These are phyloP conservation scores for Hylia prasina DNA, from an alignment of 2,113 vertebrate species.

Conservation along the genomic window DNA sequence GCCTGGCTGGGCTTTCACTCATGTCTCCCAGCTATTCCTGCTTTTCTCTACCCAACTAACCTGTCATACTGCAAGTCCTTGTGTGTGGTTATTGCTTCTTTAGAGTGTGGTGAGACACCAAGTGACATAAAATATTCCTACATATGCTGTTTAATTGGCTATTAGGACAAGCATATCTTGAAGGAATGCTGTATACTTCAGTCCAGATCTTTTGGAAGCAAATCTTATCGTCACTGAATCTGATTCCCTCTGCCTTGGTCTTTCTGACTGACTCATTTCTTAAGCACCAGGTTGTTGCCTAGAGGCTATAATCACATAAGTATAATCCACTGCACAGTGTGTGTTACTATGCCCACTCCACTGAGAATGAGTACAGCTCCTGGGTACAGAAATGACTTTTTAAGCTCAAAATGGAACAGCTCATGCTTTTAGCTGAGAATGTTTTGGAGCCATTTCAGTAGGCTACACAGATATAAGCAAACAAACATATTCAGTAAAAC, in stretches of 20 bases:
- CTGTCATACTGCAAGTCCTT: not conserved
- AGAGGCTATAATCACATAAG: conserved; percentile 37
- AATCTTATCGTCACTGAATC: not conserved
- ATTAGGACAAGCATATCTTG: not conserved
- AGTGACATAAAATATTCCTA: not conserved
- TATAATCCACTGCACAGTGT: not conserved
- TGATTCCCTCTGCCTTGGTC: conserved; percentile 9
- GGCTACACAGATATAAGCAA: not conserved
- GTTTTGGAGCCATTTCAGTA: not conserved
- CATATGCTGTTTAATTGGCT: not conserved
- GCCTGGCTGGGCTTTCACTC: not conserved
- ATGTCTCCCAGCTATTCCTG: not conserved
- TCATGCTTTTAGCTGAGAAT: not conserved
- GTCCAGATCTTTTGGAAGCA: not conserved
- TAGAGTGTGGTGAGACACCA: not conserved
- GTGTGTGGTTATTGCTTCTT: not conserved
- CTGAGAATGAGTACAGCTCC: not conserved
- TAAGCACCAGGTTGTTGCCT: conserved; percentile 21
- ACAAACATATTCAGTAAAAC: not conserved
- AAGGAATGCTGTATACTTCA: not conserved
- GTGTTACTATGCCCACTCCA: conserved; percentile 11
- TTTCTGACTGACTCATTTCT: conserved; percentile 44
- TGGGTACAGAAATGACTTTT: not conserved
- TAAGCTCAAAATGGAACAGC: conserved; percentile 1
- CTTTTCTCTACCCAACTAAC: not conserved